These are phyloP conservation scores for Latrodectus hesperus DNA, from an alignment of 2,888 invertebrate species.

Conservation along the genomic window DNA sequence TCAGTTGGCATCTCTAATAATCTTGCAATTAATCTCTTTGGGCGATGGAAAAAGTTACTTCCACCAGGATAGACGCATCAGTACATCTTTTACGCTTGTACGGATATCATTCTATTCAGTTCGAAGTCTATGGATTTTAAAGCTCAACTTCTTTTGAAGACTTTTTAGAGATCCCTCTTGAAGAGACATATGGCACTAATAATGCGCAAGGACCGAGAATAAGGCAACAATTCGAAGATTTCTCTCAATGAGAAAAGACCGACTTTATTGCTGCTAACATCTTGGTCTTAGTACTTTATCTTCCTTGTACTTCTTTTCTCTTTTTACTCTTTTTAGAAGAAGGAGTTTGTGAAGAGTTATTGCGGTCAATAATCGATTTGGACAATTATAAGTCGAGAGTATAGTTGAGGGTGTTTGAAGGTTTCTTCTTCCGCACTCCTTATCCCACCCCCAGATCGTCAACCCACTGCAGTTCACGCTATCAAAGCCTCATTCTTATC, in stretches of 20 bases:
- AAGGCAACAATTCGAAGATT: constrained; percentile 55
- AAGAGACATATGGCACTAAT: constrained; percentile 66
- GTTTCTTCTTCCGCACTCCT: constrained; percentile 4
- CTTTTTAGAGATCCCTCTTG: constrained; percentile 9
- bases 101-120: constrained; percentile 42
- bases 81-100: constrained; percentile 48
- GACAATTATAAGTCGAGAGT: constrained; percentile 61
- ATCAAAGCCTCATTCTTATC: constrained; percentile 51
- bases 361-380: constrained; percentile 67
- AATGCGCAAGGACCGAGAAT: constrained; percentile 62
- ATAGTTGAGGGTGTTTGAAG: constrained; percentile 35
- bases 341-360: constrained; percentile 62
- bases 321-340: constrained; percentile 11
- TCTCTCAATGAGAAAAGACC: constrained; percentile 61
- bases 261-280: constrained; percentile 67
- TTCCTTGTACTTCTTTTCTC: constrained; percentile 27
- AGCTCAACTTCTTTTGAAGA: constrained; percentile 50
- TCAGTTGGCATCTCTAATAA: neutral
- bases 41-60: constrained; percentile 1
- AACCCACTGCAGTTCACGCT: constrained; percentile 20
- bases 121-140: constrained; percentile 31
- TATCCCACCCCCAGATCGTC: neutral
- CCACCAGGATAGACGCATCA: constrained; percentile 11
- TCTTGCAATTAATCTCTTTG: constrained; percentile 24
- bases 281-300: constrained; percentile 66